Conservation (phyloP, 2,888 invertebrate species). For the Mesoligia furuncula region DNA sequence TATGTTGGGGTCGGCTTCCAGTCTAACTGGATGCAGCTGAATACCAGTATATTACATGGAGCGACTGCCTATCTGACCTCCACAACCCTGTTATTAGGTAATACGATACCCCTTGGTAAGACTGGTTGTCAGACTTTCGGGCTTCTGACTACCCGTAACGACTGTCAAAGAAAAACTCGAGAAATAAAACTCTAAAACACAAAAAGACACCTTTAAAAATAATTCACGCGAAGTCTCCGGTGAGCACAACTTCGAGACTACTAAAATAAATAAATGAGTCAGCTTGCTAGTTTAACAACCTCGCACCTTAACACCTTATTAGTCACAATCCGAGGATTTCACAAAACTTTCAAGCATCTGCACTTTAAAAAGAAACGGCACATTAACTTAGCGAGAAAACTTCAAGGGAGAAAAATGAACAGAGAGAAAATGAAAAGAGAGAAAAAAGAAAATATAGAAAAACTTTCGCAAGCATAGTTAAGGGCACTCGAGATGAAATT, state of each 20-base stretch:
- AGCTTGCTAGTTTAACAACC: slow-evolving; percentile 5
- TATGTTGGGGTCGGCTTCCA: too few relatives aligned
- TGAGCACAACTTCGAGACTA: background rate
- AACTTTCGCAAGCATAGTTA: slow-evolving; percentile 49
- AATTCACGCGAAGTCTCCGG: background rate
- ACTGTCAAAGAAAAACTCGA: too few relatives aligned
- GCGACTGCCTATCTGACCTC: too few relatives aligned
- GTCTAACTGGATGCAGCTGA: too few relatives aligned
- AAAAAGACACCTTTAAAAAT: background rate
- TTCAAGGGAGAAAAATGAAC: slow-evolving; percentile 51
- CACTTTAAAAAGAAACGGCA: slow-evolving; percentile 48
- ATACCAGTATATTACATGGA: too few relatives aligned
- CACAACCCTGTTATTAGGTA: too few relatives aligned
- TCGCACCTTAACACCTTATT: slow-evolving; percentile 47
- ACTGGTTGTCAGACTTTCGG: too few relatives aligned
- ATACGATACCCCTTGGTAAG: too few relatives aligned
- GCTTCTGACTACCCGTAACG: too few relatives aligned
- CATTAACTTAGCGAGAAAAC: slow-evolving; percentile 53
- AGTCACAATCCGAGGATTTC: slow-evolving; percentile 47
- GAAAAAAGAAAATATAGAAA: slow-evolving; percentile 56
- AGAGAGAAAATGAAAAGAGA: slow-evolving; percentile 50
- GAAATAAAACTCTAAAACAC: background rate
- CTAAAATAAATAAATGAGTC: slow-evolving; percentile 22
- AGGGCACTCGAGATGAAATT: slow-evolving; percentile 71
- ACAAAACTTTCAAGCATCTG: slow-evolving; percentile 48